Evolutionary conservation across 2,888 invertebrate genomes (phyloP), one percentile per base, ranked within the genome.

Genomic region (Andrena fulva): DNA sequence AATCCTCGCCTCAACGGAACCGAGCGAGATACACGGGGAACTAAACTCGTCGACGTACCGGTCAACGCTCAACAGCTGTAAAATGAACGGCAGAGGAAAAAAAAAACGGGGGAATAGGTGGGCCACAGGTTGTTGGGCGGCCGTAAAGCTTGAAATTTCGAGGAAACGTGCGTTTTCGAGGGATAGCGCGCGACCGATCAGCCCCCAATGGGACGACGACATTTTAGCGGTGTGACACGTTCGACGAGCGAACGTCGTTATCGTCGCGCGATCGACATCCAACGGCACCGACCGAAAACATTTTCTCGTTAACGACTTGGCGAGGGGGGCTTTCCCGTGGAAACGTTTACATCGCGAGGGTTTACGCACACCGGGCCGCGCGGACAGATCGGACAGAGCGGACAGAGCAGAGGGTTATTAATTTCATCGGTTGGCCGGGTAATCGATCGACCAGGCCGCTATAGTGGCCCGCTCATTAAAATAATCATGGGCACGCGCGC

Each of bases 401-500:
- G 74, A 50, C 75, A 20, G 60, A 70, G 67, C 68, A 60, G 68
- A 60, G 74, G 85, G 84, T 87, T 89, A 90, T 90, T 90, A 90
- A 90, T 90, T 90, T 89, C 80, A 80, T 80, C 84, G 84, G 86
- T 81, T 81, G 84, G 84, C 77, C 68, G 77, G 80, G 84, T 84
- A 89, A 90, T 90, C 89, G 89, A 90, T 90, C 85, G 85, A 68
- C 69, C 85, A 74, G 74, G 80, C 74, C 59, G 85, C 82, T 82
- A 72, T 82, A 82, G 85, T 72, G 77, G 85, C 70, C 66, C 83
- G 85, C 88, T 86, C 87, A 89, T 90, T 90, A 89, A 88, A 90
- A 90, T 90, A 89, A 89, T 84, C 85, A 87, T 80, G 86, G 77
- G 85, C 85, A 89, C 85, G 87, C 84, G 81, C 86, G 75, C 75